Evolutionary conservation across 2,888 invertebrate species (phyloP).

Genomic region (Heteropelma amictum): DNA sequence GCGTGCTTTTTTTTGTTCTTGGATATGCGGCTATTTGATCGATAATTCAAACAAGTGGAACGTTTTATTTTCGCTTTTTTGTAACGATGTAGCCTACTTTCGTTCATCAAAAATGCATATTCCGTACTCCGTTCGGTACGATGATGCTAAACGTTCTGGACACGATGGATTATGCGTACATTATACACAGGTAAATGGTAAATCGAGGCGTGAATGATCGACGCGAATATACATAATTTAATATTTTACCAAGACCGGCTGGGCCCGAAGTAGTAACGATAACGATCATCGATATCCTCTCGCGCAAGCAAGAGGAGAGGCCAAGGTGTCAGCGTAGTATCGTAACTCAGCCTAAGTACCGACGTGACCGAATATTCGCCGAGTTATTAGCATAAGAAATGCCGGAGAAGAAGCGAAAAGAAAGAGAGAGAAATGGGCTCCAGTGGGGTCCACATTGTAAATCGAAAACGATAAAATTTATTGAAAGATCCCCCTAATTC

Average conservation of each 20-base stretch:
- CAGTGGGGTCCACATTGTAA: conserved; percentile 1
- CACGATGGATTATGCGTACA: conserved; percentile 29
- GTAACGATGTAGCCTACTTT: background rate
- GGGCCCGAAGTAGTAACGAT: conserved; percentile 21
- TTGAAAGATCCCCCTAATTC: conserved; percentile 22
- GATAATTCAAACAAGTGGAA: no score
- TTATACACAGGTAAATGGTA: conserved; percentile 33
- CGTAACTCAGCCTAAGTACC: conserved; percentile 45
- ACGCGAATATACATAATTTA: conserved; percentile 48
- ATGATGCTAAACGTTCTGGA: conserved; percentile 7
- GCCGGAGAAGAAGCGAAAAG: background rate
- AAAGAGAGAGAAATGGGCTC: background rate
- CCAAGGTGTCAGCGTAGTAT: conserved; percentile 39
- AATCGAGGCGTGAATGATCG: conserved; percentile 46
- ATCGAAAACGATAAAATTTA: conserved; percentile 11
- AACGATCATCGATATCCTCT: conserved; percentile 45
- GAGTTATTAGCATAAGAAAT: conserved; percentile 34
- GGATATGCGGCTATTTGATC: no score
- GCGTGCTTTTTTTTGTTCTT: no score
- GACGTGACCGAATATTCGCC: conserved; percentile 39
- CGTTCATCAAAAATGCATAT: background rate
- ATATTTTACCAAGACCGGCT: conserved; percentile 28
- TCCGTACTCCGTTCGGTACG: background rate
- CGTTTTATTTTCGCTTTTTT: background rate
- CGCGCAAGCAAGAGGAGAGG: conserved; percentile 18